phyloP scores from a whole-genome alignment of 2,113 vertebrate species.

The Pelecanoides urinatrix region DNA sequence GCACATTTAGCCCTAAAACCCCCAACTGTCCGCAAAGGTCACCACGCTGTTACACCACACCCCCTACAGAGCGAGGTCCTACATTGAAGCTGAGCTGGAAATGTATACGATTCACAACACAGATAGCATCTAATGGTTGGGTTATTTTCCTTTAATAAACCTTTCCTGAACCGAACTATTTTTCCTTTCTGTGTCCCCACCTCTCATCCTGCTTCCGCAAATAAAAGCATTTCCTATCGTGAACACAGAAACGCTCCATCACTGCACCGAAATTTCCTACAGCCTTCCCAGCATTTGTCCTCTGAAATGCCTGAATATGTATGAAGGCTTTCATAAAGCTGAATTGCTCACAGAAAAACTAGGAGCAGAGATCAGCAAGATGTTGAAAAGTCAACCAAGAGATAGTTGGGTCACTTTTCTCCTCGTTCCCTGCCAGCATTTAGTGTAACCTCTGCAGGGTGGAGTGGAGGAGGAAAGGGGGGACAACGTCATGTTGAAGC shows the following conservation, averaged over 20 bases:
- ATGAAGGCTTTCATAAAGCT: neutral
- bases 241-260: neutral
- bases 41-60: fast-evolving
- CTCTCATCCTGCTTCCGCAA: neutral
- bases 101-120: neutral
- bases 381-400: neutral
- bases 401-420: neutral
- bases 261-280: neutral
- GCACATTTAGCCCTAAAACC: neutral
- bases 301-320: neutral
- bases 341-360: neutral
- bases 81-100: neutral
- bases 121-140: neutral
- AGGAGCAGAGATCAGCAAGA: neutral
- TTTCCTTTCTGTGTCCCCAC: neutral
- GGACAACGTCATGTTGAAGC: fast-evolving
- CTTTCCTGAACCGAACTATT: constrained; percentile 11
- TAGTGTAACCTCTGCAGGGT: neutral
- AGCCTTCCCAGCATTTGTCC: neutral
- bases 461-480: neutral
- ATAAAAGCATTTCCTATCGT: constrained; percentile 37
- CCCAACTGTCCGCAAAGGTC: neutral
- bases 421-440: neutral
- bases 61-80: fast-evolving
- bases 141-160: constrained; percentile 50